Conservation (phyloP, 2,797 vertebrate genomes). For the Epinephelus malabaricus region DNA sequence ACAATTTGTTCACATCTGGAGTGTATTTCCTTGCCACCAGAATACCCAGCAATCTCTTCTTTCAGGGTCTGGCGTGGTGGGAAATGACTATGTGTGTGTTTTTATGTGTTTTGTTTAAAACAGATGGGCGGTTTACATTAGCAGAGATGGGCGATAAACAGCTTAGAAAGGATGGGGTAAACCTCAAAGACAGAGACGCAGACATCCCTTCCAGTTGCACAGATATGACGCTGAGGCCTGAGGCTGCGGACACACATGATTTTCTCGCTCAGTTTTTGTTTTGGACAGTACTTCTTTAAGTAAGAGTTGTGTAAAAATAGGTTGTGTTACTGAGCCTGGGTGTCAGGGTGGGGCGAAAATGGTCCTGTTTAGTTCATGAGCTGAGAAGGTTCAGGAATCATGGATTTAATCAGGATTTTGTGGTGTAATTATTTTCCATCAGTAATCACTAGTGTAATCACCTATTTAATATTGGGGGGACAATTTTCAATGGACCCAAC, state of each 20-base stretch:
- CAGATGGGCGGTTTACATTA: slow-evolving; percentile 80
- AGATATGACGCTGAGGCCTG: slow-evolving; percentile 2
- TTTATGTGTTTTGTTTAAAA: slow-evolving; percentile 78
- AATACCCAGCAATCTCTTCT: slow-evolving; percentile 51
- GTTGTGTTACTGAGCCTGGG: slow-evolving; percentile 14
- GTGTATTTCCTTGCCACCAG: slow-evolving; percentile 77
- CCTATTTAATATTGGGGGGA: no score
- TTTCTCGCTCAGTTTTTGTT: background rate
- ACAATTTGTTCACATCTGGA: slow-evolving; percentile 86
- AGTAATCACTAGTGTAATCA: no score
- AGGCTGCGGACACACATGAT: background rate
- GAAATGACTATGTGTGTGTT: slow-evolving; percentile 60
- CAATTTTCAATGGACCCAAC: no score
- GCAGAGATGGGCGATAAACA: slow-evolving; percentile 74
- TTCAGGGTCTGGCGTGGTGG: slow-evolving; percentile 43
- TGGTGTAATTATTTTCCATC: background rate
- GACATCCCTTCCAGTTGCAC: background rate
- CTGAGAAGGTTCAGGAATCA: background rate
- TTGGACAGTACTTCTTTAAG: background rate
- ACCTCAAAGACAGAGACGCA: slow-evolving; percentile 20
- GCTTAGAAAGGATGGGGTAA: slow-evolving; percentile 46
- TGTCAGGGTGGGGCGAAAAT: background rate
- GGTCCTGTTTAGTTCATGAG: no score
- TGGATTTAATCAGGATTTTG: background rate
- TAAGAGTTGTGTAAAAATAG: slow-evolving; percentile 18